These are phyloP conservation scores for Siniperca undulata DNA, from an alignment of 2,797 vertebrate genomes.

Conservation along the genomic window DNA sequence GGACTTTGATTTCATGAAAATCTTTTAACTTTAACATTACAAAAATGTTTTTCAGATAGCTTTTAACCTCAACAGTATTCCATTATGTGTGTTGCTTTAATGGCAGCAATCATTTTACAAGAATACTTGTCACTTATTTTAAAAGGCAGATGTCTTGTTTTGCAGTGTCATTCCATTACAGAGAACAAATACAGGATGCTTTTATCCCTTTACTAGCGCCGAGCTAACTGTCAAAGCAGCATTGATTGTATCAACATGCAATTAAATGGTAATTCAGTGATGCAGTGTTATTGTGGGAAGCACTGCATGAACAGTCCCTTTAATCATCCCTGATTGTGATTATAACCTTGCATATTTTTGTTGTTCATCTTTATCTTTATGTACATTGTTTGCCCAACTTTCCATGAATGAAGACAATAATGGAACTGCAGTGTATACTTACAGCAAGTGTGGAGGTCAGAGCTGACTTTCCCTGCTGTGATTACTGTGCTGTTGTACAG, in stretches of 20 bases:
- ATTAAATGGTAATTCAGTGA: conserved; percentile 76
- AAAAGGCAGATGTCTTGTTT: conserved; percentile 38
- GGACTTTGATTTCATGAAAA: not conserved
- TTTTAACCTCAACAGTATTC: not conserved
- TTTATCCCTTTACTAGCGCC: not conserved
- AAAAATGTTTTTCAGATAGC: not conserved
- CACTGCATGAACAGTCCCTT: conserved; percentile 58
- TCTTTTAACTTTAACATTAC: not conserved
- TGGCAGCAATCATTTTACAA: conserved; percentile 22
- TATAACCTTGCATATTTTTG: conserved; percentile 59
- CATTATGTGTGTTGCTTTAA: not conserved
- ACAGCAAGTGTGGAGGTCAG: conserved; percentile 50
- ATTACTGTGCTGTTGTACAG: conserved; percentile 47
- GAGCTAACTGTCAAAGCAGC: conserved; percentile 65
- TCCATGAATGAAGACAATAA: conserved; percentile 27
- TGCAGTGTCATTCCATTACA: conserved; percentile 10
- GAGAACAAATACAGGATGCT: not conserved
- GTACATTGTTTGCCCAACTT: conserved; percentile 63
- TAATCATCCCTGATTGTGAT: conserved; percentile 79
- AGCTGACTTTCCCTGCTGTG: conserved; percentile 41
- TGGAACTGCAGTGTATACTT: conserved; percentile 29
- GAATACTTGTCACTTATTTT: conserved; percentile 21
- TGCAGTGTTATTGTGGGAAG: conserved; percentile 55
- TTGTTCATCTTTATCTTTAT: conserved; percentile 56
- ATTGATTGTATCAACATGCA: conserved; percentile 75